Evolutionary conservation across 2,113 vertebrate genomes (phyloP).

Genomic region (Shinisaurus crocodilurus): DNA sequence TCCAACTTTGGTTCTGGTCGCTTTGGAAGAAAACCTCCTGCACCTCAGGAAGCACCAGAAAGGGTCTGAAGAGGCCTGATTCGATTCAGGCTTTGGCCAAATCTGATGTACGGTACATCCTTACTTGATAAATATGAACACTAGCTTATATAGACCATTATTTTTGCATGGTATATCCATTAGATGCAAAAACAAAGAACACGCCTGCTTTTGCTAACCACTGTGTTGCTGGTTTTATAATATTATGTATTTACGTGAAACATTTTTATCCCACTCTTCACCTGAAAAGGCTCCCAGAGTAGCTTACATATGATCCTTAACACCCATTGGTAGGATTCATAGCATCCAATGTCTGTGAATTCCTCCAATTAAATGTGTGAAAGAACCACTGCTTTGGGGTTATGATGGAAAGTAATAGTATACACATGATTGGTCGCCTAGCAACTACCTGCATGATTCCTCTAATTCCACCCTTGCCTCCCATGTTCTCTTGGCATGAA

Average conservation of each 20-base stretch:
- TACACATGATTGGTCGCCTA: constrained; percentile 30
- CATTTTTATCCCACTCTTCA: neutral
- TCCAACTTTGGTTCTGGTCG: too few species aligned
- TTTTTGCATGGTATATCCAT: too few species aligned
- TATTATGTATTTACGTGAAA: neutral
- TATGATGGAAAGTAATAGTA: constrained; percentile 20
- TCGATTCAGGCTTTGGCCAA: too few species aligned
- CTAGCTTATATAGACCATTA: neutral
- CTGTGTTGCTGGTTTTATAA: neutral
- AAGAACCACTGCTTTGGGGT: constrained; percentile 30
- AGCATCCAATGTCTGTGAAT: constrained; percentile 24
- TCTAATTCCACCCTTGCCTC: constrained; percentile 14
- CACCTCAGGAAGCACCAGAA: too few species aligned
- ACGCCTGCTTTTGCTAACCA: neutral
- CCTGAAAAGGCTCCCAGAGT: neutral
- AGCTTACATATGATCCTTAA: neutral
- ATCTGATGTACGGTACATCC: too few species aligned
- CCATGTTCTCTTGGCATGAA: neutral
- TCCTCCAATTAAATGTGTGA: constrained; percentile 36
- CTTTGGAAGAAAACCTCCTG: too few species aligned
- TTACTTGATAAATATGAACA: neutral
- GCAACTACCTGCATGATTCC: constrained; percentile 34
- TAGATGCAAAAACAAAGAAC: neutral
- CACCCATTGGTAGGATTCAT: constrained; percentile 13
- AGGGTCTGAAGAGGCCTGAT: too few species aligned